Percentiles rank a stretch among this genome's conserved stretches.
Conservation (phyloP, 2,888 invertebrate species). For the Mythimna ferrago region DNA sequence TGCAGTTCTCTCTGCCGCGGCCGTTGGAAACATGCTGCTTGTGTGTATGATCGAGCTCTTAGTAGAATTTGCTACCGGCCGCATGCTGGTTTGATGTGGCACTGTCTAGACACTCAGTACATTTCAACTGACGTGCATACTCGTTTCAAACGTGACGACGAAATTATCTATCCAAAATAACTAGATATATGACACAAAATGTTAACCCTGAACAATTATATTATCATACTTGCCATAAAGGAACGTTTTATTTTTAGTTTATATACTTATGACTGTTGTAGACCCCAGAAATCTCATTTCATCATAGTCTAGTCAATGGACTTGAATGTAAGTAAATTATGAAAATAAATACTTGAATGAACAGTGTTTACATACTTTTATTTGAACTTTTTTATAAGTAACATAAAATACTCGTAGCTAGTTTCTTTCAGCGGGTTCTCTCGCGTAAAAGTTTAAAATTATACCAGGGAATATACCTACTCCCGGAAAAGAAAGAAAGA, state of each 20-base stretch:
- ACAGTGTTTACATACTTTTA: slow-evolving; percentile 64
- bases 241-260: slow-evolving; percentile 67
- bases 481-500: too few species aligned
- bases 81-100: too few species aligned
- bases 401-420: not conserved
- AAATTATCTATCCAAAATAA: slow-evolving; percentile 41
- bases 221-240: slow-evolving; percentile 74
- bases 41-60: too few species aligned
- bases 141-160: slow-evolving; percentile 9
- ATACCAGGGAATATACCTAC: too few species aligned
- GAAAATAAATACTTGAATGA: slow-evolving; percentile 72
- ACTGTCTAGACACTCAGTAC: not conserved
- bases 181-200: slow-evolving; percentile 55
- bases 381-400: slow-evolving; percentile 34
- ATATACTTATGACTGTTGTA: slow-evolving; percentile 49
- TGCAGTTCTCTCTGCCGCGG: too few species aligned
- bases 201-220: slow-evolving; percentile 69
- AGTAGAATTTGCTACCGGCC: too few species aligned
- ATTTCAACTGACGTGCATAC: slow-evolving; percentile 1
- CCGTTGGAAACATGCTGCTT: too few species aligned
- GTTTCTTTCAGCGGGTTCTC: too few species aligned
- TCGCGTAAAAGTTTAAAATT: too few species aligned
- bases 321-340: slow-evolving; percentile 73
- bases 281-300: slow-evolving; percentile 70
- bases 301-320: slow-evolving; percentile 77